Evolutionary conservation across 2,888 invertebrate species (phyloP).

Genomic region (Agrilus mali): DNA sequence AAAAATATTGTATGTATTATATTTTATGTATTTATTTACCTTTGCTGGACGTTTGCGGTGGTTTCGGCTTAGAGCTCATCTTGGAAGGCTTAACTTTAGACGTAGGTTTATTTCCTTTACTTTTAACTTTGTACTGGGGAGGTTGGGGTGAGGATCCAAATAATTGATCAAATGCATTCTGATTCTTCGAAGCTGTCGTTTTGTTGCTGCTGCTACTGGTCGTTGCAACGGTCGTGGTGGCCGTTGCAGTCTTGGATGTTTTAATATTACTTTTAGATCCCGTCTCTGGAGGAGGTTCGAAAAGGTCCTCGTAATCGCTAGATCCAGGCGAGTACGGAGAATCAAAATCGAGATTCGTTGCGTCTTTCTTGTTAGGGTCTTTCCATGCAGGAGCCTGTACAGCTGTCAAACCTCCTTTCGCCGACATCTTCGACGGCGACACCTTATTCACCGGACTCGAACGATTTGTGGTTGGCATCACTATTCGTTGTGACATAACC

Average conservation of each 20-base stretch:
- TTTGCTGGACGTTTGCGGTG: constrained; percentile 5
- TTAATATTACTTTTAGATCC: constrained; percentile 12
- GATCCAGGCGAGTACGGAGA: constrained; percentile 85
- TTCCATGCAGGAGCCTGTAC: constrained; percentile 34
- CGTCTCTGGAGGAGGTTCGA: constrained; percentile 56
- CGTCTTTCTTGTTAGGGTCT: constrained; percentile 19
- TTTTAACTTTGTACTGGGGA: constrained; percentile 21
- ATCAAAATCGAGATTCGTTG: constrained; percentile 55
- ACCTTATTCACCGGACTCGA: constrained; percentile 32
- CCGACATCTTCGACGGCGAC: constrained; percentile 39
- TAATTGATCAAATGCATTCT: constrained; percentile 49
- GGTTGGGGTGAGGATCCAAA: constrained; percentile 43
- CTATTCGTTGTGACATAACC: constrained; percentile 33
- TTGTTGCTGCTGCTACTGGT: constrained; percentile 8
- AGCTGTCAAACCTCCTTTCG: constrained; percentile 43
- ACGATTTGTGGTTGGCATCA: constrained; percentile 38
- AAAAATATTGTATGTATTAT: not conserved
- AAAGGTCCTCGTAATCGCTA: constrained; percentile 78
- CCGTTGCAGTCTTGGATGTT: constrained; percentile 3
- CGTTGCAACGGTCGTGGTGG: constrained; percentile 4
- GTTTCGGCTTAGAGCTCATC: constrained; percentile 6
- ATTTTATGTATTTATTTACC: constrained; percentile 5
- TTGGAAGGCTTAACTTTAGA: not conserved
- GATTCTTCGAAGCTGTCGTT: constrained; percentile 24
- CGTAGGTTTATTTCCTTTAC: constrained; percentile 20